Evolutionary conservation across 1,140 invertebrate species (phyloP), one percentile per base, ranked within the genome.

Genomic region (Drosophila sulfurigaster): DNA sequence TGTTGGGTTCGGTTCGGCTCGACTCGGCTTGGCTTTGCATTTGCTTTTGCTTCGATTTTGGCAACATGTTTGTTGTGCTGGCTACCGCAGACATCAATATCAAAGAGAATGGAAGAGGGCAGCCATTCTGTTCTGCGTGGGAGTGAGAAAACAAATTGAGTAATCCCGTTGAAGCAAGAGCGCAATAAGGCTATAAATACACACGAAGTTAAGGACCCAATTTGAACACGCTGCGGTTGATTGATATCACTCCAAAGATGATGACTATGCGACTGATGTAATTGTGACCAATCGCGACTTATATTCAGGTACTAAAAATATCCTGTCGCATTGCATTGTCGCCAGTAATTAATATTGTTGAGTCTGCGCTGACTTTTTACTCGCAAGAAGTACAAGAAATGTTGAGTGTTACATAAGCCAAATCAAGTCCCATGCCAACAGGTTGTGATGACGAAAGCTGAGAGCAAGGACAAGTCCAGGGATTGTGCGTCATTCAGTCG

Each of bases 171-270:
- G 65, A 71, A 75, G 11, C 43, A 49, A 73, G 68, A 67, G 13
- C 58, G 48, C 62, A 78, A 67, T 75, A 66, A 57, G 51, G 71
- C 76, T 77, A 88, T 82, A 80, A 82, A 87, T 82, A 82, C 52
- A 49, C 66, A 65, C 56, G n/a, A 13, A 54, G 38, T 56, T 56
- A 13, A 32, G 46, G 15, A 57, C 15, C 8, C 6, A 30, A 41
- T 54, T 45, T 45, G 10, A 25, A 30, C 25, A n/a, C 30, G 15
- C 41, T 60, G 32, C 35, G 52, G 43, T 60, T 68, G 51, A 65
- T 64, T 43, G 49, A 64, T 51, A 43, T 15, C 28, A 16, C 58
- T 43, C 16, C 38, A 51, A 57, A 49, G 45, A 41, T 43, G 63
- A 56, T 51, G 43, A 72, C 28, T 59, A 6, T 45, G 32, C 25